A percentile compares a stretch with the other conserved stretches of the same genome.
Evolutionary conservation across 2,797 vertebrate genomes (phyloP).

Genomic region (Arrhamphus sclerolepis): DNA sequence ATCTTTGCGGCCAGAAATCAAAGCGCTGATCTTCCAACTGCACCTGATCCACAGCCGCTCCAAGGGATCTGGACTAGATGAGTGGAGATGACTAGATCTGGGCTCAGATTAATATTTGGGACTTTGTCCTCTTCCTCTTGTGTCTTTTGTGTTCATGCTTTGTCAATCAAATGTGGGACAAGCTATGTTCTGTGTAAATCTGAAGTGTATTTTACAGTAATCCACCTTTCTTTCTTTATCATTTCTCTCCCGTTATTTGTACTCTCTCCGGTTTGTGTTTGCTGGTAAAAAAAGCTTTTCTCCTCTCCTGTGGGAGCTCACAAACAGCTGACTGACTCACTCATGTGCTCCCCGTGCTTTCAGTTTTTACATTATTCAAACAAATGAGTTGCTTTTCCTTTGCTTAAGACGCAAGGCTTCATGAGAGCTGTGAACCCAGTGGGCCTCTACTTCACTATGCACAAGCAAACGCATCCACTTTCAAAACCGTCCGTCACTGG

Average conservation of each 20-base stretch:
- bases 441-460: constrained; percentile 24
- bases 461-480: constrained; percentile 44
- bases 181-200: no score
- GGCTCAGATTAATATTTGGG: no score
- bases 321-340: constrained; percentile 64
- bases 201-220: background rate
- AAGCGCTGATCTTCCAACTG: no score
- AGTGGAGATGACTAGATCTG: no score
- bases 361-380: constrained; percentile 64
- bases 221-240: constrained; percentile 6
- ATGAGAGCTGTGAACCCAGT: constrained; percentile 41
- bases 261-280: constrained; percentile 22
- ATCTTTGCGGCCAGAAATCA: no score
- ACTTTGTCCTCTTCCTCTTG: no score
- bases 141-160: no score
- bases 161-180: no score
- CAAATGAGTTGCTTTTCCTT: constrained; percentile 50
- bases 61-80: no score
- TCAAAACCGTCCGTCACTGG: constrained; percentile 9
- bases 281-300: constrained; percentile 45
- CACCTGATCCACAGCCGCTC: no score
- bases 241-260: constrained; percentile 6
- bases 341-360: constrained; percentile 38
- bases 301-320: constrained; percentile 58
- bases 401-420: constrained; percentile 44